Base-by-base conservation (phyloP, 2,888 invertebrate genomes). In the Psylliodes chrysocephalus region DNA sequence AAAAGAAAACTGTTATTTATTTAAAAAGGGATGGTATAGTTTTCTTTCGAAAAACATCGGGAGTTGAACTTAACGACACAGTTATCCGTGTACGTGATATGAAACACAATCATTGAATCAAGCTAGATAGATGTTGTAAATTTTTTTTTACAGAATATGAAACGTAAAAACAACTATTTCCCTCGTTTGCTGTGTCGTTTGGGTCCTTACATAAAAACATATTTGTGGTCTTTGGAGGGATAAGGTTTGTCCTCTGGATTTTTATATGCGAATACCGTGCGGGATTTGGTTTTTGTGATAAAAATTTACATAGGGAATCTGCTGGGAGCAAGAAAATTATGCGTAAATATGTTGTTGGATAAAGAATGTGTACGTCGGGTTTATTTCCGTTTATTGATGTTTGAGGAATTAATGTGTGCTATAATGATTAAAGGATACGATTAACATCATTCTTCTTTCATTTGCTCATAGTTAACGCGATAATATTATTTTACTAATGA, bases 71-170 rank as follows among this genome's bases (percentile, higher is more conserved):
- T 46, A 56, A 46, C 56, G 33, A 14, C 30, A 44, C 46, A 33
- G 56, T 57, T 57, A 57, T 19, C 35, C 14, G 35, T 15, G 47
- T 10, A 57, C 57, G 57, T 57, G 57, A 57, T 47, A 33, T 1
- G 57, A 47, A 57, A 57, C 47, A 38, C 35, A 47, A 49, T 49
- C 3, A 47, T 57, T 22, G 47, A 25, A 35, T 56, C 33, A 8
- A 56, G 28, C 14, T 47, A 38, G 38, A 38, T 15, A 25, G 28
- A 47, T 47, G 47, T 22, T 47, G 47, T 47, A 47, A 47, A 17
- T 25, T 47, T 28, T 25, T 47, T 28, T 25, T 19, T 47, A 25
- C 47, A 25, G 25, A n/a, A 47, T 25, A 47, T 25, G 12, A 18
- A 25, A 47, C 47, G 25, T 25, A 47, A 47, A 47, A 46, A 46